phyloP scores from a whole-genome alignment of 2,888 invertebrate species.

The Heptascelio sp. region DNA sequence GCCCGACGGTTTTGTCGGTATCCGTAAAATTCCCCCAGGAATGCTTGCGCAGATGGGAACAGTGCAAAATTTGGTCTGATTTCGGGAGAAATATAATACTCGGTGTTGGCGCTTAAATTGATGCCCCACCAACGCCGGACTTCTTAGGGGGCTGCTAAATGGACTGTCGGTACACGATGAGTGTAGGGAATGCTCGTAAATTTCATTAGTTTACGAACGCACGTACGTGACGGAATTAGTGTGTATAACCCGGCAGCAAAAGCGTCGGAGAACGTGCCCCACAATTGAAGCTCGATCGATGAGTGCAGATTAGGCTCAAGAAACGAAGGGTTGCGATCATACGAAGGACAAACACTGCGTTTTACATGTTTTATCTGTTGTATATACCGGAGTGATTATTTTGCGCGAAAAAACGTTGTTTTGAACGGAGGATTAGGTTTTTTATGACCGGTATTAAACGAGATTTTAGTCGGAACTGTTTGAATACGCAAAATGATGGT shows the following conservation, averaged over 20 bases:
- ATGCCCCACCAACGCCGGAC: conserved; percentile 53
- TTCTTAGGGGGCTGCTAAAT: conserved; percentile 66
- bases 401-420: not conserved
- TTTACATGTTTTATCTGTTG: conserved; percentile 52
- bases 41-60: conserved; percentile 32
- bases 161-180: conserved; percentile 66
- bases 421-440: not conserved
- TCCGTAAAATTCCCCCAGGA: conserved; percentile 63
- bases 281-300: conserved; percentile 65
- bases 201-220: conserved; percentile 71
- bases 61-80: conserved; percentile 65
- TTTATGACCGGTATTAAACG: not conserved
- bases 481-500: too few species aligned
- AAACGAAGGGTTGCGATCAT: conserved; percentile 73
- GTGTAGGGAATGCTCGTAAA: conserved; percentile 70
- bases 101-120: conserved; percentile 44
- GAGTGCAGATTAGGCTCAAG: conserved; percentile 69
- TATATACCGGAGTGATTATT: conserved; percentile 21
- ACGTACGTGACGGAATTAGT: conserved; percentile 71
- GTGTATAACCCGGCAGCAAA: conserved; percentile 61
- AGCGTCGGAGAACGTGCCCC: conserved; percentile 61
- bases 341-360: conserved; percentile 58
- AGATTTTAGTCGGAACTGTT: not conserved
- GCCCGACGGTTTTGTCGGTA: conserved; percentile 32
- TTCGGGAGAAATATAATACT: conserved; percentile 67